Evolutionary conservation across 2,113 vertebrate genomes (phyloP).

Genomic region (Ameiurus melas): DNA sequence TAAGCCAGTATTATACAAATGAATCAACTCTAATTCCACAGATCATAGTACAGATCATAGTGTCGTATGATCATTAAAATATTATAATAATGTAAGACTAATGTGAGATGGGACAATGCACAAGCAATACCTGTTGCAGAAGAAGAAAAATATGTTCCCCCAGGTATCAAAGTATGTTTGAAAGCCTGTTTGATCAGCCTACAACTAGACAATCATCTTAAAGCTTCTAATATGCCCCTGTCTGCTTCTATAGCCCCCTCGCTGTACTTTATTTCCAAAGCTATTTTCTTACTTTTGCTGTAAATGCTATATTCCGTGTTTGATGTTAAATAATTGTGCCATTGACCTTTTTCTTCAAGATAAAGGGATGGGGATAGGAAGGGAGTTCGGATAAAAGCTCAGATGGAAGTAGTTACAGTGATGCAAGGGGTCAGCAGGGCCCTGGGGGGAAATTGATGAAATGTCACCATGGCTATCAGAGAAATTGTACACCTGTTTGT

Average conservation of each 20-base stretch:
- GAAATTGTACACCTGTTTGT: slow-evolving; percentile 49
- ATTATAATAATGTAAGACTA: neutral
- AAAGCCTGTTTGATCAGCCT: neutral
- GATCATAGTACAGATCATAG: too few species aligned
- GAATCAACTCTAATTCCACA: neutral
- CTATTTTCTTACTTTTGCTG: slow-evolving; percentile 66
- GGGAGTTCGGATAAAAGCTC: slow-evolving; percentile 12
- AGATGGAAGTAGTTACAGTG: slow-evolving; percentile 35
- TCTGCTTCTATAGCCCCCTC: slow-evolving; percentile 44
- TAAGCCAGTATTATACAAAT: neutral
- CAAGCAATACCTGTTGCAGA: neutral
- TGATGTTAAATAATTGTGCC: slow-evolving; percentile 73
- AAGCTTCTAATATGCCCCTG: slow-evolving; percentile 16
- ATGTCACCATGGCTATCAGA: slow-evolving; percentile 71
- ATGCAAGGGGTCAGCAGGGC: slow-evolving; percentile 46
- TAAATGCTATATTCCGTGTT: slow-evolving; percentile 77
- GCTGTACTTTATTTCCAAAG: slow-evolving; percentile 53
- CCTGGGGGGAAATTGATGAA: slow-evolving; percentile 65
- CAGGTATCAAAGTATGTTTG: neutral
- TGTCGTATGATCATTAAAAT: neutral
- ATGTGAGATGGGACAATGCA: neutral
- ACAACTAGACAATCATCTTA: neutral
- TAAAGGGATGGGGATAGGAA: slow-evolving; percentile 52
- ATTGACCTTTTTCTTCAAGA: slow-evolving; percentile 73
- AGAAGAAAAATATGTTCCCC: neutral